These are phyloP conservation scores for Albula goreensis DNA, from an alignment of 2,113 vertebrate genomes.

Conservation along the genomic window DNA sequence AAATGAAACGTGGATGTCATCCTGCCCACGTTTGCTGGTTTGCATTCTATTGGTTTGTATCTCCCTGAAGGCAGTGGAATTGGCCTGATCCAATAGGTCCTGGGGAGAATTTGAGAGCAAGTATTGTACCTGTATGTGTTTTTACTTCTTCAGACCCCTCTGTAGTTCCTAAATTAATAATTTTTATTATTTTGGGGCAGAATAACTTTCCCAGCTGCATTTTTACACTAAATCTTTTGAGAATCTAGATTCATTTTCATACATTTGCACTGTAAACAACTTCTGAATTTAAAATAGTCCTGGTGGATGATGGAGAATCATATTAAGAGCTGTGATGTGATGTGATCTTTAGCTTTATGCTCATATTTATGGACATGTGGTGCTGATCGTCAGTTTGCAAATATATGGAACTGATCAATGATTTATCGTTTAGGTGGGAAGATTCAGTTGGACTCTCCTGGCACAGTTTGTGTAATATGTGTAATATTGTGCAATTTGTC, in stretches of 20 bases:
- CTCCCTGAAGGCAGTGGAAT: background rate
- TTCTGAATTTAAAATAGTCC: background rate
- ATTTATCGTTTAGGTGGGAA: no score
- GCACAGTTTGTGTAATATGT: no score
- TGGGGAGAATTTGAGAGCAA: background rate
- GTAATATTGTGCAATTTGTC: background rate
- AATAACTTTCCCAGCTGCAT: background rate
- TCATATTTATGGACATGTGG: no score
- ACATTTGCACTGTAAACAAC: background rate
- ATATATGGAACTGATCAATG: no score
- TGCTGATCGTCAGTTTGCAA: no score
- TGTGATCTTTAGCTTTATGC: no score
- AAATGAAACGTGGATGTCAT: background rate
- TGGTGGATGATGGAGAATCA: background rate
- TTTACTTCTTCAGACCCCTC: no score
- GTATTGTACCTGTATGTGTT: background rate
- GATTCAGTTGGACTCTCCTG: no score
- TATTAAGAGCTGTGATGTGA: no score
- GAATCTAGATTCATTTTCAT: background rate
- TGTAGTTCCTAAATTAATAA: background rate
- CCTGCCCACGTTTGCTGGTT: background rate
- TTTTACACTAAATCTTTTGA: background rate
- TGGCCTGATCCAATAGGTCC: background rate
- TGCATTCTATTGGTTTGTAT: background rate
- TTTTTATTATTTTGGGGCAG: background rate